Percentiles rank a stretch among this genome's conserved stretches.
Conservation (phyloP, 2,797 vertebrate genomes). For the Odontamblyopus lacepedii region DNA sequence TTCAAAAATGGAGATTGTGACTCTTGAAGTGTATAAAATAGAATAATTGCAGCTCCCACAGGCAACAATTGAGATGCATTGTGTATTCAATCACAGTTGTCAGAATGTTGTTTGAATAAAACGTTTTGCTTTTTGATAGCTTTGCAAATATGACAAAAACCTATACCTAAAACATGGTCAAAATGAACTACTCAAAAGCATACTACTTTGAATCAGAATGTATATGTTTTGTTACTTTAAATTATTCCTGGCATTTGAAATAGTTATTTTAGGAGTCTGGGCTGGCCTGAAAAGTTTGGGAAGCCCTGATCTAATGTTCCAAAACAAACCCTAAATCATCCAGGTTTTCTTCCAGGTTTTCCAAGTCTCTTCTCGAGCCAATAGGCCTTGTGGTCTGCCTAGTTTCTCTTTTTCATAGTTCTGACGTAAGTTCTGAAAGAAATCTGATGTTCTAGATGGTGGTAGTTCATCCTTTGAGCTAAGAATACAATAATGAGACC, state of each 20-base stretch:
- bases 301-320: background rate
- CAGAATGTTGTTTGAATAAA: background rate
- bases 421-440: background rate
- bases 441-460: conserved; percentile 26
- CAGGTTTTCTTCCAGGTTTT: background rate
- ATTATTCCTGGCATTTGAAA: background rate
- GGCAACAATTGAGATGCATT: background rate
- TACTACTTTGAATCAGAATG: too few relatives aligned
- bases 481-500: conserved; percentile 31
- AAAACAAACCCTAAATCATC: background rate
- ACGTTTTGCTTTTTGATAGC: too few relatives aligned
- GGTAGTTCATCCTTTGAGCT: conserved; percentile 22
- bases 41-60: too few relatives aligned
- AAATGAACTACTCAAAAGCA: too few relatives aligned
- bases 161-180: too few relatives aligned
- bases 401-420: conserved; percentile 17
- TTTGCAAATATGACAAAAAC: too few relatives aligned
- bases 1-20: conserved; percentile 19
- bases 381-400: conserved; percentile 15
- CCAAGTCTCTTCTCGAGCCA: conserved; percentile 28
- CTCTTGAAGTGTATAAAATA: too few relatives aligned
- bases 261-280: background rate
- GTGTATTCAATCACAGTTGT: background rate
- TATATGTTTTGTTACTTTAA: background rate
- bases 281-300: background rate